Evolutionary conservation across 1,140 invertebrate genomes (phyloP).

Genomic region (Tyrophagus putrescentiae): DNA sequence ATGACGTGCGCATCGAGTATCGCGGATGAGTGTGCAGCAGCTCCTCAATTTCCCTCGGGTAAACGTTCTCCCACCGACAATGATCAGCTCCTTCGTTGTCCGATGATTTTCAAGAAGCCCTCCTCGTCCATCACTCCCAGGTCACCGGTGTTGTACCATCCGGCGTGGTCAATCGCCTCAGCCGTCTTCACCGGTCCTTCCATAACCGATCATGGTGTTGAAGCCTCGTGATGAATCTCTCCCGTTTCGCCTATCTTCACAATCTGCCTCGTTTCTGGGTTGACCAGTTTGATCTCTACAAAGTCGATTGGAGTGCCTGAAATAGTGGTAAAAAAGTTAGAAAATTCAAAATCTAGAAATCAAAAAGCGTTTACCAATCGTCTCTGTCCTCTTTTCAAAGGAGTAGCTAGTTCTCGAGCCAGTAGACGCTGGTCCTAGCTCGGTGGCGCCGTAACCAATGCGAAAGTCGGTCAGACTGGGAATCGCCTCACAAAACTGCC

Average conservation of each 20-base stretch:
- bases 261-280: slow-evolving; percentile 37
- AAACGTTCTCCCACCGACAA: slow-evolving; percentile 27
- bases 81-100: slow-evolving; percentile 37
- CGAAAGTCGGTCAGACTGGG: slow-evolving; percentile 14
- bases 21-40: slow-evolving; percentile 48
- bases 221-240: slow-evolving; percentile 71
- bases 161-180: slow-evolving; percentile 48
- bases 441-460: slow-evolving; percentile 24
- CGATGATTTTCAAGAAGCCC: slow-evolving; percentile 62
- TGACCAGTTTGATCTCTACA: slow-evolving; percentile 57
- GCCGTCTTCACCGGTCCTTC: slow-evolving; percentile 61
- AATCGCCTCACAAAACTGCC: background rate
- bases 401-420: background rate
- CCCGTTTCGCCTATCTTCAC: slow-evolving; percentile 39
- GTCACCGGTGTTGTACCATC: slow-evolving; percentile 83
- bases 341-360: too few relatives aligned
- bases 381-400: background rate
- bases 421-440: slow-evolving; percentile 15
- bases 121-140: slow-evolving; percentile 53
- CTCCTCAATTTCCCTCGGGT: slow-evolving; percentile 26
- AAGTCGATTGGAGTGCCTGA: slow-evolving; percentile 59
- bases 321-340: too few relatives aligned
- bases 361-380: too few relatives aligned
- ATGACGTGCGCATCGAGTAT: slow-evolving; percentile 30
- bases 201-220: slow-evolving; percentile 62